phyloP scores from a whole-genome alignment of 2,888 invertebrate species.

The Ptycholaimellus sp. region DNA sequence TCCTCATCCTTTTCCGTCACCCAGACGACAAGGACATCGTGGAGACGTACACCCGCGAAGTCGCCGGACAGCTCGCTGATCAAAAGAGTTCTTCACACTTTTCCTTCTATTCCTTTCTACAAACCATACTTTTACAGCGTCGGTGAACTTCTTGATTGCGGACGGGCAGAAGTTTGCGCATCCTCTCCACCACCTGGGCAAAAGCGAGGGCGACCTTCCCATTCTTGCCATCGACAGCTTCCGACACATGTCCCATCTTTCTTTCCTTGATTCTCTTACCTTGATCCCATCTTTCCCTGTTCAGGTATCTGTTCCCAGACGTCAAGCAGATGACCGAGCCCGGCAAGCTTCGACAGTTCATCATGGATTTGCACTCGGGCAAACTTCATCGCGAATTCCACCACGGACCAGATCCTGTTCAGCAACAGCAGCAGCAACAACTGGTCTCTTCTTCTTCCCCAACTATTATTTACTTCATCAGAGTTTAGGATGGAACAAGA shows the following conservation, averaged over 20 bases:
- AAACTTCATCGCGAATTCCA: conserved; percentile 95
- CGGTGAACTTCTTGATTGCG: conserved; percentile 79
- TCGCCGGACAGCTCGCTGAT: conserved; percentile 46
- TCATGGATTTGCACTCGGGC: conserved; percentile 74
- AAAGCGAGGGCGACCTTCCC: conserved; percentile 61
- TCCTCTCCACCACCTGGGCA: conserved; percentile 86
- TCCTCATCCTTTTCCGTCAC: conserved; percentile 79
- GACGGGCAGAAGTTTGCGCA: conserved; percentile 89
- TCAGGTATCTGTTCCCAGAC: conserved; percentile 85
- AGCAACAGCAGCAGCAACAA: too few species aligned
- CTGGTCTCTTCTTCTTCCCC: too few species aligned
- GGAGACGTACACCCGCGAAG: conserved; percentile 56
- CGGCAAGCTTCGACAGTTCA: conserved; percentile 59
- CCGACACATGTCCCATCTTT: conserved; percentile 95
- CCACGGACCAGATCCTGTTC: conserved; percentile 65
- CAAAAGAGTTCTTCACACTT: conserved; percentile 59
- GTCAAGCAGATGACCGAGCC: conserved; percentile 40
- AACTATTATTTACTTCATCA: too few species aligned
- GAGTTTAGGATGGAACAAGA: too few species aligned
- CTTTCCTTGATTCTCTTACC: too few species aligned
- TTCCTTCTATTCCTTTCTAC: background rate
- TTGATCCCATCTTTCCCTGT: too few species aligned
- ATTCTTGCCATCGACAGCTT: conserved; percentile 94
- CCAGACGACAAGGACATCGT: conserved; percentile 57
- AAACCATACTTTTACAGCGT: conserved; percentile 38